Evolutionary conservation across 2,113 vertebrate genomes (phyloP).

Genomic region (Tetrax tetrax): DNA sequence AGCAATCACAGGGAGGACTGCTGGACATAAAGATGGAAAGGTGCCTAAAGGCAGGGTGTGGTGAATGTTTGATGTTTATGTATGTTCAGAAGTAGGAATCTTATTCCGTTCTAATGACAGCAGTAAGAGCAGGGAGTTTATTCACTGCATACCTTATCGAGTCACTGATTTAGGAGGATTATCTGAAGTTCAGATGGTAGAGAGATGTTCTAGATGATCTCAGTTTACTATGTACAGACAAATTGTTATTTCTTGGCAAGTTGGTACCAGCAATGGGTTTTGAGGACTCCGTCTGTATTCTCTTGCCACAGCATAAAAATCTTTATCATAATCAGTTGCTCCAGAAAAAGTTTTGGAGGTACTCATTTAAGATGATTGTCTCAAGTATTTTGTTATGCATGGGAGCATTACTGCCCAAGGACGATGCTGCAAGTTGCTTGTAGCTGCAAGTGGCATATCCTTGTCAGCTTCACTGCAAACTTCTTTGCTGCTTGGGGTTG

Average conservation of each 20-base stretch:
- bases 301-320: too few species aligned
- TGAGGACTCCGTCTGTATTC: too few species aligned
- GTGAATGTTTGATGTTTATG: neutral
- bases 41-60: neutral
- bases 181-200: neutral
- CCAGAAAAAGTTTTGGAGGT: too few species aligned
- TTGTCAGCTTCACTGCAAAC: neutral
- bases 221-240: too few species aligned
- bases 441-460: too few species aligned
- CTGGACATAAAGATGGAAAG: neutral
- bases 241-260: too few species aligned
- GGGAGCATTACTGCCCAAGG: neutral
- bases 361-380: too few species aligned
- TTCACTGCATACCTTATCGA: neutral
- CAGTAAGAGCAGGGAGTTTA: neutral
- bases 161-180: neutral
- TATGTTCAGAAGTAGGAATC: neutral
- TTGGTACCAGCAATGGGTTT: too few species aligned
- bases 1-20: neutral
- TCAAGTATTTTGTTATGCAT: neutral
- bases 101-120: neutral
- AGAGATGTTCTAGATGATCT: too few species aligned
- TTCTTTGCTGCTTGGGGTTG: neutral
- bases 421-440: neutral
- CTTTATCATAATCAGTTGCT: too few species aligned